A percentile compares a stretch with the other conserved stretches of the same genome.
phyloP scores from a whole-genome alignment of 2,888 invertebrate species.

The Dilophus febrilis region DNA sequence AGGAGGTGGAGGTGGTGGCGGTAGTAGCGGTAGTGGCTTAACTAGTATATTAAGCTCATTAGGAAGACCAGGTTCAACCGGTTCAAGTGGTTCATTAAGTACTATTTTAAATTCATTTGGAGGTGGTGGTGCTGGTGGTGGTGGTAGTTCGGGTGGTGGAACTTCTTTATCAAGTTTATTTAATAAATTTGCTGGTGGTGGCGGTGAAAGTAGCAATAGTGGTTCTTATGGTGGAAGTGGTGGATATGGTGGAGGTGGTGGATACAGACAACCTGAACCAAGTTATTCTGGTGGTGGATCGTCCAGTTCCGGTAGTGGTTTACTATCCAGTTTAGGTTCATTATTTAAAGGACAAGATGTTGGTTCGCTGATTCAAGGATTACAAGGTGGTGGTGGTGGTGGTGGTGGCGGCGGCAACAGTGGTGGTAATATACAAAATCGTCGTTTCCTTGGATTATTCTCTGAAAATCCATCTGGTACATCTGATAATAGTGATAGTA shows the following conservation, averaged over 20 bases:
- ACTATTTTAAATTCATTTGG: conserved; percentile 3
- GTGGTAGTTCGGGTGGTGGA: background rate
- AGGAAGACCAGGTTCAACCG: background rate
- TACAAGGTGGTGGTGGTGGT: background rate
- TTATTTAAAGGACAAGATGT: conserved; percentile 6
- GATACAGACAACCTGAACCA: background rate
- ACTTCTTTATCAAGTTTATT: background rate
- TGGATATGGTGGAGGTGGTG: conserved; percentile 1
- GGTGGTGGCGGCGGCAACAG: background rate
- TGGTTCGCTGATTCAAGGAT: background rate
- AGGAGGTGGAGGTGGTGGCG: background rate
- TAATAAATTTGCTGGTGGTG: background rate
- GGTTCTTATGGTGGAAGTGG: background rate
- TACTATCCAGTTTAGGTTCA: background rate
- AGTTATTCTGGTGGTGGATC: background rate
- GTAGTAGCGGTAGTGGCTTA: background rate
- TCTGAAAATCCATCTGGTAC: conserved; percentile 22
- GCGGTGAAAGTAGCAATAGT: background rate
- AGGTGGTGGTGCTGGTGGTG: background rate
- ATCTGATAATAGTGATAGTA: conserved; percentile 3
- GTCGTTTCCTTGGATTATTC: conserved; percentile 26
- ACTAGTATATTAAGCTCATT: background rate
- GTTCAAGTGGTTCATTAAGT: background rate
- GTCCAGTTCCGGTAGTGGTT: background rate
- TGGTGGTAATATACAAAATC: conserved; percentile 18